Evolutionary conservation across 2,113 vertebrate genomes (phyloP).

Genomic region (Microcebus tavaratra): DNA sequence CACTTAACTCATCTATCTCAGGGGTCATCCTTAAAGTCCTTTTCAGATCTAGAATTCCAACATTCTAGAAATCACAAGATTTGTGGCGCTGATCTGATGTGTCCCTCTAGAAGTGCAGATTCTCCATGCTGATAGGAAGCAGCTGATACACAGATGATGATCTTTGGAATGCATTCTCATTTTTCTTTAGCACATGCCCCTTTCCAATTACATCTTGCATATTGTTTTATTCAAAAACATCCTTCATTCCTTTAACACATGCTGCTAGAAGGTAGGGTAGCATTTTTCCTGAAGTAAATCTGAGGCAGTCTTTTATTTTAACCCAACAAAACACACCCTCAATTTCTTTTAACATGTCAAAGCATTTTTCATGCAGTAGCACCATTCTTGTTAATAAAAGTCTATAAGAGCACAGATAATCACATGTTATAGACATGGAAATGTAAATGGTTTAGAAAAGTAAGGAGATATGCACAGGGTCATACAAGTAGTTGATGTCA

Average conservation of each 20-base stretch:
- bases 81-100: not conserved
- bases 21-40: not conserved
- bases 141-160: not conserved
- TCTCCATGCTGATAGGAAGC: not conserved
- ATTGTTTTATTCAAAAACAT: not conserved
- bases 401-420: not conserved
- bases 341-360: not conserved
- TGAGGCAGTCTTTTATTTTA: not conserved
- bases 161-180: not conserved
- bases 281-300: conserved; percentile 34
- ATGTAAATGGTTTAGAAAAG: not conserved
- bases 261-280: not conserved
- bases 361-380: not conserved
- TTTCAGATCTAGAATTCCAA: not conserved
- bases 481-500: not conserved
- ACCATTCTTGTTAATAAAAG: not conserved
- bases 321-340: not conserved
- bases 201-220: not conserved
- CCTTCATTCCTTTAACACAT: not conserved
- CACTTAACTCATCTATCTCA: not conserved
- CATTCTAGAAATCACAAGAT: not conserved
- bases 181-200: not conserved
- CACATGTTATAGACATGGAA: not conserved
- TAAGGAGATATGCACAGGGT: not conserved
- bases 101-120: not conserved